phyloP scores from a whole-genome alignment of 2,888 invertebrate species.

The Caenorhabditis macrosperma region DNA sequence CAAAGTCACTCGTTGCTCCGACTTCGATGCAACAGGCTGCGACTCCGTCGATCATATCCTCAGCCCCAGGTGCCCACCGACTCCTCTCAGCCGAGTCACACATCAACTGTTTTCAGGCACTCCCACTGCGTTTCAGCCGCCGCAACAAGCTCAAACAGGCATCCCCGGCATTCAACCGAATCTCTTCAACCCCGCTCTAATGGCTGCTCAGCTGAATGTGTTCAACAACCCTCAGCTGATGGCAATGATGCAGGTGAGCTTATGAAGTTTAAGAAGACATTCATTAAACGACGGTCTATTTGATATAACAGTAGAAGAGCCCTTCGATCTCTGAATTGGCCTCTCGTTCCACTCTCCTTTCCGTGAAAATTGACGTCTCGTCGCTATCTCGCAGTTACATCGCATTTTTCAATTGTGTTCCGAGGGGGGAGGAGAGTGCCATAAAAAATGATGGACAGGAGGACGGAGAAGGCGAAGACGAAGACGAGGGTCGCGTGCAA shows the following conservation, averaged over 20 bases:
- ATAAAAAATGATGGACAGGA: slow-evolving; percentile 15
- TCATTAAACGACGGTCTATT: too few species aligned
- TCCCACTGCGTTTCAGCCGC: slow-evolving; percentile 51
- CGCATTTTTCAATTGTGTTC: neutral
- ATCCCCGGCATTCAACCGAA: slow-evolving; percentile 26
- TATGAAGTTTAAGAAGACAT: too few species aligned
- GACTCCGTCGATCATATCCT: slow-evolving; percentile 9
- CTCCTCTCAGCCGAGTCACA: too few species aligned
- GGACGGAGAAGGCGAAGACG: neutral
- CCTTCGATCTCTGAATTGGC: neutral
- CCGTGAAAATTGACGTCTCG: too few species aligned
- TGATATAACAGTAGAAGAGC: neutral
- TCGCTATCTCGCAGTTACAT: neutral
- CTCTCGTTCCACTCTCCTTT: too few species aligned
- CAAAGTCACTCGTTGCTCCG: slow-evolving; percentile 26
- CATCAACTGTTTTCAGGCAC: slow-evolving; percentile 30
- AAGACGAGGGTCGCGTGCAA: slow-evolving; percentile 10
- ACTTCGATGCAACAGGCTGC: slow-evolving; percentile 19
- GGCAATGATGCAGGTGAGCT: slow-evolving; percentile 73
- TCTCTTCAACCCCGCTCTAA: slow-evolving; percentile 67
- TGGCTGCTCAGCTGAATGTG: slow-evolving; percentile 72
- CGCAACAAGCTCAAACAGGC: slow-evolving; percentile 28
- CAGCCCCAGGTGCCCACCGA: slow-evolving; percentile 27
- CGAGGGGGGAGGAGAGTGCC: neutral
- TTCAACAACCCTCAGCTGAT: slow-evolving; percentile 67